Evolutionary conservation across 2,888 invertebrate genomes (phyloP).

Genomic region (Cecidostiba fungosa): DNA sequence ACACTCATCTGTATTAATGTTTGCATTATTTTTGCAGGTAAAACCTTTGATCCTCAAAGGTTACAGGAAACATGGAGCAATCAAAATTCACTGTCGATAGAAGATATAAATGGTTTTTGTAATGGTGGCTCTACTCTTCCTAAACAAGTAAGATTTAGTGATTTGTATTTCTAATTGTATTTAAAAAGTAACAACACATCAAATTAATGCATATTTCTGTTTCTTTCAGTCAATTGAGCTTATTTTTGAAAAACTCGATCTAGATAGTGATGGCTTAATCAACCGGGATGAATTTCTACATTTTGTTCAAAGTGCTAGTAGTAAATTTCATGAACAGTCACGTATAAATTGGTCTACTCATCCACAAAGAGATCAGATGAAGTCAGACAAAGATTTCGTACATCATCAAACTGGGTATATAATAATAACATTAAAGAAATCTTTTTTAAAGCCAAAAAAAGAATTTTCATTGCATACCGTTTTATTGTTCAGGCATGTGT

Average conservation of each 20-base stretch:
- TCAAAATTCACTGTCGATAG: conserved; percentile 81
- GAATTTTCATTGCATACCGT: conserved; percentile 15
- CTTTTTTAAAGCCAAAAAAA: conserved; percentile 1
- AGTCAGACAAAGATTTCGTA: conserved; percentile 70
- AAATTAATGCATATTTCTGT: conserved; percentile 13
- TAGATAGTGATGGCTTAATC: conserved; percentile 84
- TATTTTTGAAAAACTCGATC: conserved; percentile 85
- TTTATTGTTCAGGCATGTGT: conserved; percentile 64
- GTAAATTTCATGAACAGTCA: conserved; percentile 69
- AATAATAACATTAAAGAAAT: conserved; percentile 9
- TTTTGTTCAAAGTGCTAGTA: conserved; percentile 82
- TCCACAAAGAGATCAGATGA: conserved; percentile 55
- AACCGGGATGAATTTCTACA: conserved; percentile 85
- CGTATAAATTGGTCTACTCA: conserved; percentile 68
- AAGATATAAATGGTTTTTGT: conserved; percentile 82
- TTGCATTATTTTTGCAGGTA: conserved; percentile 63
- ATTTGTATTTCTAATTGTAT: not conserved
- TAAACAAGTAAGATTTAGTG: conserved; percentile 81
- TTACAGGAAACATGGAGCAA: conserved; percentile 85
- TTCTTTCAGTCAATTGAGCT: conserved; percentile 81
- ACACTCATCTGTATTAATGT: not conserved
- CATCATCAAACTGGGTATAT: conserved; percentile 65
- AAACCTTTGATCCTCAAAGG: conserved; percentile 82
- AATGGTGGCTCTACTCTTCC: conserved; percentile 86
- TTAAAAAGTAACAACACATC: not conserved